Base-by-base conservation (phyloP, 2,113 vertebrate genomes). In the Protobothrops mucrosquamatus region DNA sequence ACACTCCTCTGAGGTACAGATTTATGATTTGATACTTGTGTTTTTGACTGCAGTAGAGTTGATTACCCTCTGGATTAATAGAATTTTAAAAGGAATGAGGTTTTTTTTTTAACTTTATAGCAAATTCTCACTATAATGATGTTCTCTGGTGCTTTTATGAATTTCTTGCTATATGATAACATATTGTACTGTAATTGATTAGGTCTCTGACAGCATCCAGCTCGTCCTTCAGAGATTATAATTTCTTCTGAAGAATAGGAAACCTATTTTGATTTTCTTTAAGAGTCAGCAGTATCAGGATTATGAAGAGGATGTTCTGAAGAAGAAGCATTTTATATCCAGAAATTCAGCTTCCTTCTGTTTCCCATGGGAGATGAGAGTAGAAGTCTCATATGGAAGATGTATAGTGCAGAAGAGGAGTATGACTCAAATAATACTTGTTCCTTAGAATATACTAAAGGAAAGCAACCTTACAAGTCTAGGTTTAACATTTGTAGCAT, bases 1-100 rank as follows among this genome's bases (percentile, higher is more conserved):
- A 54, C 81, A 86, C 54, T 59, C 24, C 46, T 85, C 54, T 59
- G 54, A 59, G 39, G 91, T 81, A 86, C 39, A 46, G 81, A 57
- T 91, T 59, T 91, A 91, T 91, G 39, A 86, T 29, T 86, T 91
- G 81, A 57, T 48, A 55, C 55, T 86, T 56, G 81, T 57, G 54
- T 85, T 57, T 48, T 55, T 85, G 52, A 57, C 57, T 91, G 39
- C 54, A n/a, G 2, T 57, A 85, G 39, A 57, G 24, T 57, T 86
- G 81, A 43, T 56, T 91, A 91, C 52, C 48, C 34, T n/a, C 51
- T 91, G 69, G 69, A 85, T 86, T 57, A 56, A 54, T 29, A 86
- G 24, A 85, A 48, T 59, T 91, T 91, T 86, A 18, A 86, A 86
- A 26, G 20, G 14, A 57, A 29, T 56, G 9, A 18, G 10, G 0